phyloP scores from a whole-genome alignment of 2,888 invertebrate genomes.

The Myathropa florea region DNA sequence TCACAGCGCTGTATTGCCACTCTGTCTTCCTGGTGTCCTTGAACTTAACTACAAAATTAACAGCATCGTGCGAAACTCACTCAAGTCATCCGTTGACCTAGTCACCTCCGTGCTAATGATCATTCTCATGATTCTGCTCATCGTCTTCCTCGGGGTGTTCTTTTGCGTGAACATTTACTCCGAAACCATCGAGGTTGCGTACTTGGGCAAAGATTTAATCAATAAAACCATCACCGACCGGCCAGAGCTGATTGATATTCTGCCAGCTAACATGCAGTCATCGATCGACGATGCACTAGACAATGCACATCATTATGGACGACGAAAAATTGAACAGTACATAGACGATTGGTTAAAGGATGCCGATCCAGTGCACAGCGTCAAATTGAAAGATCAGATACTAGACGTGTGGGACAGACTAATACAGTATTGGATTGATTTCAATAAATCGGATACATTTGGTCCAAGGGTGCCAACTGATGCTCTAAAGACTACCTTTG shows the following conservation, averaged over 20 bases:
- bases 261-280: slow-evolving; percentile 84
- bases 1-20: slow-evolving; percentile 86
- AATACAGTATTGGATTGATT: slow-evolving; percentile 95
- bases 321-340: slow-evolving; percentile 93
- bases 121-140: slow-evolving; percentile 89
- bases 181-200: slow-evolving; percentile 95
- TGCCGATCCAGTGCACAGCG: slow-evolving; percentile 89
- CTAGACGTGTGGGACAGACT: slow-evolving; percentile 96
- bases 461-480: slow-evolving; percentile 89
- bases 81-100: slow-evolving; percentile 91
- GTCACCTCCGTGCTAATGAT: slow-evolving; percentile 94
- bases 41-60: slow-evolving; percentile 87
- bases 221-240: slow-evolving; percentile 94
- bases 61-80: slow-evolving; percentile 83
- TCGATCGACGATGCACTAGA: slow-evolving; percentile 94
- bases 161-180: slow-evolving; percentile 89
- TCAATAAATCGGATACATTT: slow-evolving; percentile 82
- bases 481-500: slow-evolving; percentile 87
- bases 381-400: slow-evolving; percentile 92
- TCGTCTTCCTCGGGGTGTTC: slow-evolving; percentile 90
- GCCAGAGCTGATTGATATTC: slow-evolving; percentile 90
- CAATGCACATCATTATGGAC: slow-evolving; percentile 95
- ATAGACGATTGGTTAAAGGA: slow-evolving; percentile 90
- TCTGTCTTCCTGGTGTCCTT: slow-evolving; percentile 88
- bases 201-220: slow-evolving; percentile 92